phyloP scores from a whole-genome alignment of 2,113 vertebrate genomes.

The Aix galericulata region DNA sequence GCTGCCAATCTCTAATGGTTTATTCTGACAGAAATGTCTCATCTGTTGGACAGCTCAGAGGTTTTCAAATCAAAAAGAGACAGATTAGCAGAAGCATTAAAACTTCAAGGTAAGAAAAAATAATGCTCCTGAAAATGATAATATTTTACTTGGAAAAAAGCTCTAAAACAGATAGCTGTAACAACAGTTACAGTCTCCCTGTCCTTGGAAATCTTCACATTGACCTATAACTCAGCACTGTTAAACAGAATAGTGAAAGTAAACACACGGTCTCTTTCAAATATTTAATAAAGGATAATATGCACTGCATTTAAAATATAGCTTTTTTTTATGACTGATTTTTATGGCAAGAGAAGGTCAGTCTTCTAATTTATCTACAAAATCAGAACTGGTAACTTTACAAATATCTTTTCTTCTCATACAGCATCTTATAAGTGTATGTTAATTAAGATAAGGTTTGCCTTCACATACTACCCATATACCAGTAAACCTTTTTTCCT shows the following conservation, averaged over 20 bases:
- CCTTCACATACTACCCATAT: background rate
- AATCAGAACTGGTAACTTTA: background rate
- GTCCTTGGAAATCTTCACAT: constrained; percentile 50
- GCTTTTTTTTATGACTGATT: background rate
- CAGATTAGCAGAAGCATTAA: background rate
- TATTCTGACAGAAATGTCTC: background rate
- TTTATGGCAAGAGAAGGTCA: background rate
- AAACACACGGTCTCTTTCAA: background rate
- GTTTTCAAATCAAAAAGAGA: background rate
- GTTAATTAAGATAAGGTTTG: background rate
- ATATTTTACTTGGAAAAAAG: background rate
- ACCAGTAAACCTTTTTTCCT: background rate
- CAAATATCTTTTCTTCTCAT: background rate
- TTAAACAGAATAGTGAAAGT: background rate
- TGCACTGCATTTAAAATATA: background rate
- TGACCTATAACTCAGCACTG: constrained; percentile 8
- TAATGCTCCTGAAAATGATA: background rate
- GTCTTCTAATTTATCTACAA: background rate
- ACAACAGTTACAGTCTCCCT: background rate
- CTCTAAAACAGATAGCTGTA: background rate
- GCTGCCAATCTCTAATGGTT: background rate
- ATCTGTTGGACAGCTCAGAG: background rate
- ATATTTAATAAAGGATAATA: constrained; percentile 21
- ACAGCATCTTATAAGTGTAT: background rate
- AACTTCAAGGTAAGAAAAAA: background rate